Conservation (phyloP, 2,888 invertebrate species). For the Andrena hattorfiana region DNA sequence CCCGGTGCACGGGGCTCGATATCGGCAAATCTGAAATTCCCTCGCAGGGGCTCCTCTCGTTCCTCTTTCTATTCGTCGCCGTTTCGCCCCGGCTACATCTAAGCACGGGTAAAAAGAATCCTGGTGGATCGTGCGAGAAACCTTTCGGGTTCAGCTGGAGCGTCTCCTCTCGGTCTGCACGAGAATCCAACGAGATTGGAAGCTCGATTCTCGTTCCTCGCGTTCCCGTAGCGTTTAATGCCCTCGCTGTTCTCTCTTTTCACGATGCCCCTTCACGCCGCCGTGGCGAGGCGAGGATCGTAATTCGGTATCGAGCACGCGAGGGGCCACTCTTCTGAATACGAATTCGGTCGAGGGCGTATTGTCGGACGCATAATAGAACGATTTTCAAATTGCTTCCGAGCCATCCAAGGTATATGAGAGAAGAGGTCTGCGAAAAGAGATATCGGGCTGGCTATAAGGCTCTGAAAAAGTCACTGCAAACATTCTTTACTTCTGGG, state of each 20-base stretch:
- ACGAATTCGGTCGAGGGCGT: slow-evolving; percentile 19
- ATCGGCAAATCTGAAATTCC: slow-evolving; percentile 51
- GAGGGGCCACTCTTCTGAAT: slow-evolving; percentile 27
- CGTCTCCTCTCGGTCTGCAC: slow-evolving; percentile 23
- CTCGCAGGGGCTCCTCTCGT: slow-evolving; percentile 5
- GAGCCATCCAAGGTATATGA: not conserved
- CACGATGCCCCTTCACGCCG: not conserved
- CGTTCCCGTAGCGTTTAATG: slow-evolving; percentile 37
- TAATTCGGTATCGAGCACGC: slow-evolving; percentile 47
- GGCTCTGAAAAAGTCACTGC: not conserved
- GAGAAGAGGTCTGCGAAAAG: not conserved
- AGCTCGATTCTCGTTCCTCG: slow-evolving; percentile 44
- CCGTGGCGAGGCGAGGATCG: slow-evolving; percentile 36
- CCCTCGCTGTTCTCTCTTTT: slow-evolving; percentile 20
- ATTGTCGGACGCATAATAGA: slow-evolving; percentile 18
- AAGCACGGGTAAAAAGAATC: slow-evolving; percentile 31
- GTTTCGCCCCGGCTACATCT: slow-evolving; percentile 20
- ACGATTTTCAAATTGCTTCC: slow-evolving; percentile 8
- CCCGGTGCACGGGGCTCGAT: slow-evolving; percentile 39
- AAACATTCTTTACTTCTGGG: too few species aligned
- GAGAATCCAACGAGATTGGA: slow-evolving; percentile 48
- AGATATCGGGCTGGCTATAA: not conserved
- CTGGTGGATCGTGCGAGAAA: slow-evolving; percentile 45
- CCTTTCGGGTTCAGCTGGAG: slow-evolving; percentile 21
- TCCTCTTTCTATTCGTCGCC: slow-evolving; percentile 29